Evolutionary conservation across 92 coral and sea anemone species (phyloP), one percentile per base, ranked within the genome.

Genomic region (Diadumene lineata): DNA sequence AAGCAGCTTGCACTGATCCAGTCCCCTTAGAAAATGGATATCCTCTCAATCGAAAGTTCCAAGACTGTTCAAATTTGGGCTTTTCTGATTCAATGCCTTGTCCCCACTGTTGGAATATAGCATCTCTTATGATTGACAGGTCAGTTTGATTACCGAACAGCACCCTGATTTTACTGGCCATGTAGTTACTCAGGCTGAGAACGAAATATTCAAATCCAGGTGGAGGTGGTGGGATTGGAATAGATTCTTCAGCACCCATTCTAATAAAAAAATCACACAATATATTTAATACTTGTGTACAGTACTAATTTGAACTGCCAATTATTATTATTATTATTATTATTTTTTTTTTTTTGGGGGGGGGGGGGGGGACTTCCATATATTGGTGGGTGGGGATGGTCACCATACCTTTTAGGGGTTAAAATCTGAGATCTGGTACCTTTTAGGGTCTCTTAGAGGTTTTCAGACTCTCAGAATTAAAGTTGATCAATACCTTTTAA

Each of bases 151-250:
- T 77, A 16, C 85, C 89, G 70, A 72, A 89, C 9, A 86, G 55
- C 11, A 81, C 63, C 17, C 85, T 85, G 11, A 90, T 70, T n/a
- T 66, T 81, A 56, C 24, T 4, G 1, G 16, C 6, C 26, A 84
- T 84, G 0, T 51, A 34, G 23, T 43, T 3, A 25, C 64, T 70
- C n/a, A 87, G 43, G 1, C 76, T 50, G 17, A 90, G 58, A 31
- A 84, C 74, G 83, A 87, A 80, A 29, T 74, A 83, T 11, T 79
- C 83, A 72, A 90, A 78, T 1, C 86, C 89, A 64, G 86, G 80
- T 64, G 81, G 81, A 34, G 76, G 83, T 19, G 84, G 72, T 16
- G 76, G 74, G 25, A 78, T 60, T 21, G 76, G 82, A 11, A 68
- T 53, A 31, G 82, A 78, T 25, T 55, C 68, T 30, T 56, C 76